Conservation (phyloP, 2,888 invertebrate genomes). For the Megamerina dolium region DNA sequence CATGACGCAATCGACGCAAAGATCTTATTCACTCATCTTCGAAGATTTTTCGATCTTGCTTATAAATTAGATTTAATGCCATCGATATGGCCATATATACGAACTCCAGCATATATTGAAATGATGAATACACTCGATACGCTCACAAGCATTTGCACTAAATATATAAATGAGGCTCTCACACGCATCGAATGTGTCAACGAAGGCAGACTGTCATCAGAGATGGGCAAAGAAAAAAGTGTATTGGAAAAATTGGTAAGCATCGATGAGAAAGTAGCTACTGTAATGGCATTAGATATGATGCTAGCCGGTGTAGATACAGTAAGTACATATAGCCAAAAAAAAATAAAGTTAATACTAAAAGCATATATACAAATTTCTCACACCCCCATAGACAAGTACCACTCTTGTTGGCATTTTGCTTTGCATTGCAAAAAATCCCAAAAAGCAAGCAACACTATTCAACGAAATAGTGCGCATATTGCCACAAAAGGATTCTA, state of each 20-base stretch:
- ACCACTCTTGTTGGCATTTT: conserved; percentile 55
- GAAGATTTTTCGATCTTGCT: conserved; percentile 23
- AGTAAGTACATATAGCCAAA: conserved; percentile 47
- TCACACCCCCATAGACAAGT: conserved; percentile 24
- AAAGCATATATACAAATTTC: neutral
- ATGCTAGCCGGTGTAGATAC: conserved; percentile 66
- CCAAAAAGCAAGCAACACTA: conserved; percentile 58
- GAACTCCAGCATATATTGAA: conserved; percentile 33
- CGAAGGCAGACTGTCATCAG: conserved; percentile 31
- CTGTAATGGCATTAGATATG: conserved; percentile 65
- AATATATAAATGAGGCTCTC: conserved; percentile 42
- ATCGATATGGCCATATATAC: conserved; percentile 36
- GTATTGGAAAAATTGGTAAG: conserved; percentile 60
- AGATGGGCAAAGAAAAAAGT: conserved; percentile 44
- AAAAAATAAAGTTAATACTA: neutral
- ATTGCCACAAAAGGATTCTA: conserved; percentile 46
- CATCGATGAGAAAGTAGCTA: conserved; percentile 57
- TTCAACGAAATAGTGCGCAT: conserved; percentile 53
- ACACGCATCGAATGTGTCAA: conserved; percentile 33
- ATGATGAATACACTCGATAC: conserved; percentile 30
- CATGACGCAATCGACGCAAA: conserved; percentile 25
- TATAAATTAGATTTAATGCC: conserved; percentile 38
- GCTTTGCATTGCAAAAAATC: conserved; percentile 59
- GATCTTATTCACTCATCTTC: conserved; percentile 23
- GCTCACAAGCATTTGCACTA: conserved; percentile 33